Evolutionary conservation across 2,888 invertebrate genomes (phyloP), one percentile per base, ranked within the genome.

Genomic region (Escarpia spicata): DNA sequence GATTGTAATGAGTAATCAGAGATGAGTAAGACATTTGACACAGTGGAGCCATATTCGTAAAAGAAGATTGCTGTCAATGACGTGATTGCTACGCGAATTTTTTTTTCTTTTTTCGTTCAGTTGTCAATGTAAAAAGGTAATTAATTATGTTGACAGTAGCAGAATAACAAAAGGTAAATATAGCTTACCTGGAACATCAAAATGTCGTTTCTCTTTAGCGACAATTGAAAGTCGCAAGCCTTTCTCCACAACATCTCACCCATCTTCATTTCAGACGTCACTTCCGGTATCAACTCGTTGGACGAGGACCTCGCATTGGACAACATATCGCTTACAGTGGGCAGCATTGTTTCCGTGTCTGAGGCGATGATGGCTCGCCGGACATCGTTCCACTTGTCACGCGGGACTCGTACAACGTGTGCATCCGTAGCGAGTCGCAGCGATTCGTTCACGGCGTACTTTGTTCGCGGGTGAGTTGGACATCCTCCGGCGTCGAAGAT

Each of bases 401-500:
- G 75, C 26, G 75, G 75, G 19, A 75, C 8, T 3, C 19, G 26
- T 6, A 26, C 75, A 8, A 75, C 75, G 75, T 75, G 75, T 26
- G 75, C n/a, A n/a, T 75, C 75, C 26, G 75, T 75, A 75, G 75
- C 26, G 75, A 75, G 75, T 75, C 75, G 19, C 6, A 75, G 26
- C 19, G 75, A 26, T 4, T 75, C 52, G 9, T 52, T 52, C 1
- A 52, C 52, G 52, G 52, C 52, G 15, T 4, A 19, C 3, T 26
- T 75, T 75, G 75, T n/a, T n/a, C 90, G 12, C 92, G 92, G 43
- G 92, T 43, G 43, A 19, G 90, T 92, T 15, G 31, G 31, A 10
- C 92, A 90, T 43, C 93, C 92, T 26, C 92, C 91, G 1, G 93
- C 91, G 92, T 95, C 95, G 93, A 95, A 96, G 43, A 96, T 94